These are phyloP conservation scores for Tachysurus fulvidraco DNA, from an alignment of 2,113 vertebrate genomes.

Conservation along the genomic window DNA sequence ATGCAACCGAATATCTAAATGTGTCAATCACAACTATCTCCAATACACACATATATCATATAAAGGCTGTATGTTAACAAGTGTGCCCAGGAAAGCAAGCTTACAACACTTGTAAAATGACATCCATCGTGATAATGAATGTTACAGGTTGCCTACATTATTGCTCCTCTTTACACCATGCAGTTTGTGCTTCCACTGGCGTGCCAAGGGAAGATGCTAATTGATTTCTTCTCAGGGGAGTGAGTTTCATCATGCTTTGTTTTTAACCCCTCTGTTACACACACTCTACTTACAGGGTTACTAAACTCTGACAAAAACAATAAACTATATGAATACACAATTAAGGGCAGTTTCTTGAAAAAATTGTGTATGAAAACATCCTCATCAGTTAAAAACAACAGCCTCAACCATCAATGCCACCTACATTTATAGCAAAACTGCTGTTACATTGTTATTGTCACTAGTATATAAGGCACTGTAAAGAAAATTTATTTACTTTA, in stretches of 20 bases:
- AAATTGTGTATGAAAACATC: not conserved
- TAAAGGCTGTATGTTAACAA: not conserved
- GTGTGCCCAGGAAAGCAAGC: no score
- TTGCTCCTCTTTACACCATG: conserved; percentile 65
- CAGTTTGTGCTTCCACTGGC: conserved; percentile 43
- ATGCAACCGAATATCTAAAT: not conserved
- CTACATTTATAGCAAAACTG: not conserved
- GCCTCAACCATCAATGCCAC: not conserved
- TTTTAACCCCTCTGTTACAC: conserved; percentile 70
- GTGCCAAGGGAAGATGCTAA: conserved; percentile 60
- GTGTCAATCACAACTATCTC: not conserved
- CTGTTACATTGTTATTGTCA: conserved; percentile 55
- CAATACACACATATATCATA: not conserved
- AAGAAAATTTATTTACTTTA: conserved; percentile 43
- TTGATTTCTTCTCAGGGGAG: conserved; percentile 73
- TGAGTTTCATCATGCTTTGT: conserved; percentile 77
- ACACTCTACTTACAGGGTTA: conserved; percentile 58
- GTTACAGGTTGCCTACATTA: conserved; percentile 15
- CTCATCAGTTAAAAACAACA: not conserved
- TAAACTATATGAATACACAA: not conserved
- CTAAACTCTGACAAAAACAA: not conserved
- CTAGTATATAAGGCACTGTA: conserved; percentile 69
- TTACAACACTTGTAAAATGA: not conserved
- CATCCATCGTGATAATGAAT: not conserved
- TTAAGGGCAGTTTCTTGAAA: not conserved